Percentiles rank a stretch among this genome's conserved stretches.
phyloP scores from a whole-genome alignment of 2,888 invertebrate species.

The Nasonovia ribisnigri region DNA sequence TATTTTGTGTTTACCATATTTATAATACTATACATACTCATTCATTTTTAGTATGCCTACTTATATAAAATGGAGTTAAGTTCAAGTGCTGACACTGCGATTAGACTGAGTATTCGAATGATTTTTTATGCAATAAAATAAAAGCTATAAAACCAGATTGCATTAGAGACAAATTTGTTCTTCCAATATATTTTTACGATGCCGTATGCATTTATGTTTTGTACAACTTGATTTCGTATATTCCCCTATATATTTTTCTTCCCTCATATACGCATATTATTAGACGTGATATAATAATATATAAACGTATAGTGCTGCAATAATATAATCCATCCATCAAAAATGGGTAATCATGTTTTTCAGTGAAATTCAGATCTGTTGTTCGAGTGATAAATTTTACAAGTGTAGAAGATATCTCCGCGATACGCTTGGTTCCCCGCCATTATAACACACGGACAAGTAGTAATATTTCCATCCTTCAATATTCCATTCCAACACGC shows the following conservation, averaged over 20 bases:
- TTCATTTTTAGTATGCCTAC: constrained; percentile 18
- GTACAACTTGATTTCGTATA: constrained; percentile 20
- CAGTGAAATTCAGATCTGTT: constrained; percentile 37
- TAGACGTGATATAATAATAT: constrained; percentile 40
- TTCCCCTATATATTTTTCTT: background rate
- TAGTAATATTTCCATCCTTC: constrained; percentile 31
- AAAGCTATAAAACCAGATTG: constrained; percentile 57
- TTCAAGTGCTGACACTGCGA: constrained; percentile 35
- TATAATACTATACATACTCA: background rate
- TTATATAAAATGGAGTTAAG: constrained; percentile 16
- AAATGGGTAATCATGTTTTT: constrained; percentile 38
- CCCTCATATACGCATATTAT: background rate
- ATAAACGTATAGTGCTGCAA: constrained; percentile 6
- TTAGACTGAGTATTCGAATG: constrained; percentile 41
- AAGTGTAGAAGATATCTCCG: background rate
- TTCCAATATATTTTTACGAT: constrained; percentile 57
- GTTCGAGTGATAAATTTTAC: constrained; percentile 59
- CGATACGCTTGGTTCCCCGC: background rate
- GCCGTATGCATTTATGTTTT: constrained; percentile 36
- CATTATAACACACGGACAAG: constrained; percentile 7
- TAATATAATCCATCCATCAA: constrained; percentile 52
- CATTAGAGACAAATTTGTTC: constrained; percentile 43
- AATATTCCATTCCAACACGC: constrained; percentile 48
- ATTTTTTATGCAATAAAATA: constrained; percentile 41
- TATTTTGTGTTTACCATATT: background rate